These are phyloP conservation scores for Cyaniris semiargus DNA, from an alignment of 2,888 invertebrate species.

Conservation along the genomic window DNA sequence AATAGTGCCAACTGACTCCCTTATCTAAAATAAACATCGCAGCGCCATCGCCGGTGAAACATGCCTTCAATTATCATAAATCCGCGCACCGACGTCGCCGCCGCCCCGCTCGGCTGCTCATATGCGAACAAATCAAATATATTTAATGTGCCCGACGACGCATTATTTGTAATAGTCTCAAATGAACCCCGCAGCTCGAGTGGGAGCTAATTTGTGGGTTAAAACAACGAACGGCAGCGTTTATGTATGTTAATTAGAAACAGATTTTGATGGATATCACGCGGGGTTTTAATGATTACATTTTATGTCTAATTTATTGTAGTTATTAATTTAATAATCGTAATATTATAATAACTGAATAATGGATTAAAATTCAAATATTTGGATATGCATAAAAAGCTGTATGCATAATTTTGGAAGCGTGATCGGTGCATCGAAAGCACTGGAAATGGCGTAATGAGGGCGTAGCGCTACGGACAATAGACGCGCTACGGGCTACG, in stretches of 20 bases:
- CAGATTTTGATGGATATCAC: constrained; percentile 13
- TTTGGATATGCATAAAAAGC: background rate
- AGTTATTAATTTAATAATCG: background rate
- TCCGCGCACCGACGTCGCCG: constrained; percentile 71
- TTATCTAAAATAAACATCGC: constrained; percentile 81
- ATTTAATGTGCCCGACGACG: constrained; percentile 48
- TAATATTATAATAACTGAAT: background rate
- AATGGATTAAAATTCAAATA: background rate
- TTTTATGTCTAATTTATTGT: background rate
- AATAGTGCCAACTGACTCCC: constrained; percentile 71
- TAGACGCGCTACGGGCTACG: constrained; percentile 9
- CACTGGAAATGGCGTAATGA: background rate
- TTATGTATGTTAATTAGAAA: constrained; percentile 15
- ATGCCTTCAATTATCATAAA: constrained; percentile 81
- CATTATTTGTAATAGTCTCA: constrained; percentile 46
- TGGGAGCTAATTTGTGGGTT: constrained; percentile 32
- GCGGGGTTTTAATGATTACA: background rate
- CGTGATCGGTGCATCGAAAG: background rate
- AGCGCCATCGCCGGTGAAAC: constrained; percentile 76
- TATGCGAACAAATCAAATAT: constrained; percentile 58
- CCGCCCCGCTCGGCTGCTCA: constrained; percentile 55
- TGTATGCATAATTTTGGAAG: background rate
- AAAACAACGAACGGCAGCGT: background rate
- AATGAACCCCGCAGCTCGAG: constrained; percentile 37
- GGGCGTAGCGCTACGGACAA: constrained; percentile 9